Evolutionary conservation across 2,888 invertebrate species (phyloP).

Genomic region (Vanessa cardui): DNA sequence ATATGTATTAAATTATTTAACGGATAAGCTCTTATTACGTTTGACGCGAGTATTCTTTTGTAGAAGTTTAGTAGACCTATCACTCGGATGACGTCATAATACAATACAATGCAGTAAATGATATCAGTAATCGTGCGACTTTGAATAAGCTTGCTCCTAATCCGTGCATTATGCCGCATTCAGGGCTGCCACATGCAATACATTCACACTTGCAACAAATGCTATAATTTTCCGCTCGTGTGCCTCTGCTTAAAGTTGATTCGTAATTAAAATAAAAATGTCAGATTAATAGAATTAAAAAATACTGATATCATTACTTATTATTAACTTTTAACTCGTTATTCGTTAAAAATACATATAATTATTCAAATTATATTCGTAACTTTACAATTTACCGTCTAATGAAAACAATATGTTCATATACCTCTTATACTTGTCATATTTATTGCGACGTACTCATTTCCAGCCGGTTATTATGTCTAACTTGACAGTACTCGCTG

Average conservation of each 20-base stretch:
- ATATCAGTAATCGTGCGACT: conserved; percentile 40
- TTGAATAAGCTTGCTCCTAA: conserved; percentile 53
- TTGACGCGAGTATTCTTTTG: conserved; percentile 1
- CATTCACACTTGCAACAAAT: conserved; percentile 69
- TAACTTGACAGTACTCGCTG: conserved; percentile 51
- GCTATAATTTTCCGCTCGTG: conserved; percentile 79
- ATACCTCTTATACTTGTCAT: conserved; percentile 47
- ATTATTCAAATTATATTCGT: background rate
- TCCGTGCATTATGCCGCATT: conserved; percentile 49
- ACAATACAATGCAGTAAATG: conserved; percentile 35
- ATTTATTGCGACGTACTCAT: conserved; percentile 56
- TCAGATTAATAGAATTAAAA: conserved; percentile 38
- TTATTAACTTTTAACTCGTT: background rate
- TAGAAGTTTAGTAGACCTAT: conserved; percentile 1
- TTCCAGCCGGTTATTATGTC: conserved; percentile 48
- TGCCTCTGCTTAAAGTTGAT: conserved; percentile 57
- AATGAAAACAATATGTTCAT: background rate
- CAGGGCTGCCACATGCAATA: conserved; percentile 58
- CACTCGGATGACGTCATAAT: conserved; percentile 23
- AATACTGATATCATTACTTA: background rate
- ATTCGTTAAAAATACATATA: background rate
- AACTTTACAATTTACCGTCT: background rate
- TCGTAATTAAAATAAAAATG: conserved; percentile 55
- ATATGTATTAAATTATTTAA: background rate
- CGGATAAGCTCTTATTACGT: conserved; percentile 6